phyloP scores from a whole-genome alignment of 2,797 vertebrate species.

The Hydrophis major region DNA sequence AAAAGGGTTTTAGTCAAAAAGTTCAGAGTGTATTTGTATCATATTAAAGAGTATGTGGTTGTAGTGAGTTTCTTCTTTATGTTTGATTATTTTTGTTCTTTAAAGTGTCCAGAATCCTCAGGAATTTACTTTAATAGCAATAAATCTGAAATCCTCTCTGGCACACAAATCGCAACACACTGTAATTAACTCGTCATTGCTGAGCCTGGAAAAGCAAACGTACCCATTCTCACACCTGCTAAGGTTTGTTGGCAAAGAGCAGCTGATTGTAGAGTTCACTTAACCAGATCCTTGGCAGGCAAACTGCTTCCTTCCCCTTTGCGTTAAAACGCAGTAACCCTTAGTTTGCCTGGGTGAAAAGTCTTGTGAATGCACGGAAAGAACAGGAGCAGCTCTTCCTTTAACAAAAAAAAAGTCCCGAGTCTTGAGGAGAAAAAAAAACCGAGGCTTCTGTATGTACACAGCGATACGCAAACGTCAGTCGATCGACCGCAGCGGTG shows the following conservation, averaged over 20 bases:
- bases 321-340: not conserved
- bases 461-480: not conserved
- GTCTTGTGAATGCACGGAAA: not conserved
- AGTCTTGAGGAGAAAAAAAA: too few relatives aligned
- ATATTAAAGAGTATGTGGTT: not conserved
- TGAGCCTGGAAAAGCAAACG: not conserved
- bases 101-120: not conserved
- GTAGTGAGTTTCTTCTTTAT: not conserved
- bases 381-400: not conserved
- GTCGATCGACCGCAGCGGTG: too few relatives aligned
- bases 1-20: not conserved
- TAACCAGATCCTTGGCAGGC: not conserved
- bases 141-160: not conserved
- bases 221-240: not conserved
- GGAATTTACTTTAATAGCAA: not conserved
- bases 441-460: not conserved
- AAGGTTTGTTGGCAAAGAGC: not conserved
- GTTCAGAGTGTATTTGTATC: not conserved
- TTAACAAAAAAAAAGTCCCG: not conserved
- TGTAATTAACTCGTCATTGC: not conserved
- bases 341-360: not conserved
- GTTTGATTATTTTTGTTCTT: not conserved
- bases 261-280: not conserved
- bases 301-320: not conserved
- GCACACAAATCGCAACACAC: not conserved